Conservation (phyloP, 2,888 invertebrate species). For the Ectobius pallidus region DNA sequence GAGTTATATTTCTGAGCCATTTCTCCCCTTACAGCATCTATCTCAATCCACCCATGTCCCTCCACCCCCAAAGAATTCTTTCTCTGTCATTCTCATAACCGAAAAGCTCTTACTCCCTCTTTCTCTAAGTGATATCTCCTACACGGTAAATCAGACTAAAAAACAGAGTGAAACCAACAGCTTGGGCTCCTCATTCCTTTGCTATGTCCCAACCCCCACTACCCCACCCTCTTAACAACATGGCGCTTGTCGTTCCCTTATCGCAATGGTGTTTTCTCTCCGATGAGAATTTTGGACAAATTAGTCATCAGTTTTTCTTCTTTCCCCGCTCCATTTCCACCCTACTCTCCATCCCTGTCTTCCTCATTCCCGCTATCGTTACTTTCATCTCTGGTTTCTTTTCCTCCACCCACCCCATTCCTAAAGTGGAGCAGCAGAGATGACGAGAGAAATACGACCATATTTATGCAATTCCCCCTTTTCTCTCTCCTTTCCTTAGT, state of each 20-base stretch:
- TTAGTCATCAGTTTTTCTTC: constrained; percentile 54
- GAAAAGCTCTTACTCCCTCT: constrained; percentile 8
- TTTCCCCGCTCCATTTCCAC: constrained; percentile 11
- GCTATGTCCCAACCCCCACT: background rate
- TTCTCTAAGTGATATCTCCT: constrained; percentile 40
- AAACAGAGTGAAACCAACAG: constrained; percentile 37
- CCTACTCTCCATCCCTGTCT: constrained; percentile 33
- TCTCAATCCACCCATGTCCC: constrained; percentile 26
- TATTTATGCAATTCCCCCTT: constrained; percentile 39
- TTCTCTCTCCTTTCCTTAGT: constrained; percentile 35
- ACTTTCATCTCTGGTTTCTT: constrained; percentile 32
- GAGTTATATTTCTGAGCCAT: constrained; percentile 37
- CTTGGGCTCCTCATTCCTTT: constrained; percentile 34
- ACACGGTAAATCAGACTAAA: constrained; percentile 39
- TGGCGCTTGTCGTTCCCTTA: constrained; percentile 33
- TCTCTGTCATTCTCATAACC: constrained; percentile 29
- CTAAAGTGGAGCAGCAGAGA: background rate
- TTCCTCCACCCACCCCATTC: constrained; percentile 12
- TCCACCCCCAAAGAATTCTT: background rate
- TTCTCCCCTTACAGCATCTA: constrained; percentile 28
- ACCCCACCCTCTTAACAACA: constrained; percentile 14
- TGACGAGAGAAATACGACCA: constrained; percentile 38
- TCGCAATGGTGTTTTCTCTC: constrained; percentile 46
- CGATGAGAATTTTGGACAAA: constrained; percentile 53
- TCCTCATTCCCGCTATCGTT: constrained; percentile 32